These are phyloP conservation scores for Helleia helle DNA, from an alignment of 2,888 invertebrate species.

Conservation along the genomic window DNA sequence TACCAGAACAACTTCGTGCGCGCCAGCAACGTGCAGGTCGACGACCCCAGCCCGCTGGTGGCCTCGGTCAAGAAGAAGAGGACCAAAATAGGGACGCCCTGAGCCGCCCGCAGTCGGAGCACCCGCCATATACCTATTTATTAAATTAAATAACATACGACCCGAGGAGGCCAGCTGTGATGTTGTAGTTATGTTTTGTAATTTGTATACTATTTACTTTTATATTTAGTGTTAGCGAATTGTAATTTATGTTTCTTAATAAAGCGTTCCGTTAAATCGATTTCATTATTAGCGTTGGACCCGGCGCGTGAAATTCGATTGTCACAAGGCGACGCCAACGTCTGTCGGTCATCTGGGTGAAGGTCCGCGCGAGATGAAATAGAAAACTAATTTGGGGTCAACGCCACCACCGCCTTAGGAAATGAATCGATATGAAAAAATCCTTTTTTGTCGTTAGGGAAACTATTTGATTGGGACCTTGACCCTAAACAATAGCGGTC, in stretches of 20 bases:
- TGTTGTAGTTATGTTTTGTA: slow-evolving; percentile 33
- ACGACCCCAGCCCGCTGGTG: slow-evolving; percentile 34
- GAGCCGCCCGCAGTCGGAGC: slow-evolving; percentile 20
- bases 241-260: slow-evolving; percentile 56
- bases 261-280: slow-evolving; percentile 59
- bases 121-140: slow-evolving; percentile 62
- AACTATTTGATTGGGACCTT: not conserved
- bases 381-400: slow-evolving; percentile 33
- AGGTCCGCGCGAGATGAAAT: slow-evolving; percentile 43
- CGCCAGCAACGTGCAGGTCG: slow-evolving; percentile 46
- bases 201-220: slow-evolving; percentile 46
- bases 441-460: slow-evolving; percentile 13
- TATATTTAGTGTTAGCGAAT: slow-evolving; percentile 46
- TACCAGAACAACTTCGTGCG: slow-evolving; percentile 49
- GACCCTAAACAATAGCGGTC: not conserved
- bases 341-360: slow-evolving; percentile 46
- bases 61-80: slow-evolving; percentile 25
- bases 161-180: slow-evolving; percentile 9
- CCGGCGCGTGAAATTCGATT: slow-evolving; percentile 52
- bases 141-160: slow-evolving; percentile 17
- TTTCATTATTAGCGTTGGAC: slow-evolving; percentile 46
- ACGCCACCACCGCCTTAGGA: slow-evolving; percentile 11
- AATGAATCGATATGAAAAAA: not conserved
- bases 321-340: slow-evolving; percentile 35
- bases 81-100: slow-evolving; percentile 24